Evolutionary conservation across 2,888 invertebrate genomes (phyloP), one percentile per base, ranked within the genome.

Genomic region (Autographa pulchrina): DNA sequence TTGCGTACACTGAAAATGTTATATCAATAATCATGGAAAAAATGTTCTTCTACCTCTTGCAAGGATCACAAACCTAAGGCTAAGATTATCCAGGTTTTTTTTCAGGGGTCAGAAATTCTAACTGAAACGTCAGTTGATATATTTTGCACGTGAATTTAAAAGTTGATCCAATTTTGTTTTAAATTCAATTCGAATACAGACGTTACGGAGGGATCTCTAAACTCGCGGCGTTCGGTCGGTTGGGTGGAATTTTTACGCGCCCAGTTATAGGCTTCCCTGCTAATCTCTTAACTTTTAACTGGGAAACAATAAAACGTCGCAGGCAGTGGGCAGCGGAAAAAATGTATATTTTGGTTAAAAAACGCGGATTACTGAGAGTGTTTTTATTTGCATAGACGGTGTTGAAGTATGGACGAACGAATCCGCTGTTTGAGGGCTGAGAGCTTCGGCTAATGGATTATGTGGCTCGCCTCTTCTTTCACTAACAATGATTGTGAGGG

Each of bases 241-340:
- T 84, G 68, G 54, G 31, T 61, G 75, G 78, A 85, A 89, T 91
- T 91, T 90, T 90, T 89, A 88, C 86, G 87, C 86, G 85, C 84
- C 73, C 88, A 78, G 88, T 88, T 88, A 89, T 86, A 73, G 75
- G 77, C 74, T 77, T 73, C 79, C 82, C 83, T 82, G 85, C 87
- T 92, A 92, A 92, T 92, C 92, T 92, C 92, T 91, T 88, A 89
- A 91, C 92, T 92, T 90, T 92, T 89, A 90, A 89, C 89, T 88
- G 85, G 87, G 86, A 89, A 82, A 84, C 82, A 83, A 83, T 84
- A 84, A 83, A 83, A 83, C 77, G 85, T 86, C 88, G 87, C 88
- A 88, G 85, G 35, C 80, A 75, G 68, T 74, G 74, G 77, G 68
- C 84, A 75, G 66, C 38, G 61, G 71, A 58, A 71, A 72, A 80